phyloP scores from a whole-genome alignment of 2,113 vertebrate species.

The Heteronetta atricapilla region DNA sequence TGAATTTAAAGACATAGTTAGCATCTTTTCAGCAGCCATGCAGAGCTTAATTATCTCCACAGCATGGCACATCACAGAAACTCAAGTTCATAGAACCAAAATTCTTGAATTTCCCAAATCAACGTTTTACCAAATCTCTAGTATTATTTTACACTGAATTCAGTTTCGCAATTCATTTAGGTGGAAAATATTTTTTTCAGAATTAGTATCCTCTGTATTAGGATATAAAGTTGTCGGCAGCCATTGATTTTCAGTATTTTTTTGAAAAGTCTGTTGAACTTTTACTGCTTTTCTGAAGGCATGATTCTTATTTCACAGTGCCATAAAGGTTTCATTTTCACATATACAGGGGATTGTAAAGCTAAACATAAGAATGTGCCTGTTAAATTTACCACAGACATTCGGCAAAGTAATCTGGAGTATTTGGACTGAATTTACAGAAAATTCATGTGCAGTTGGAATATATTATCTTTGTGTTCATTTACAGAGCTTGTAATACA shows the following conservation, averaged over 20 bases:
- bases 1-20: background rate
- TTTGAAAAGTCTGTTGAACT: background rate
- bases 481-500: background rate
- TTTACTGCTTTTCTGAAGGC: slow-evolving; percentile 2
- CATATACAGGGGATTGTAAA: background rate
- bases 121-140: background rate
- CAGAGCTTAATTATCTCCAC: background rate
- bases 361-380: background rate
- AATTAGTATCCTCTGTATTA: background rate
- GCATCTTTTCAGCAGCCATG: background rate
- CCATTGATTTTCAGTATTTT: background rate
- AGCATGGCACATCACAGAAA: background rate
- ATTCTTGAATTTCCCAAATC: background rate
- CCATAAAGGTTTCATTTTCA: slow-evolving; percentile 8
- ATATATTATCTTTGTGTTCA: background rate
- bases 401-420: background rate
- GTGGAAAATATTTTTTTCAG: background rate
- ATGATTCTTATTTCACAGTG: background rate
- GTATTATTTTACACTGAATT: background rate
- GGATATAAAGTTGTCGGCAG: background rate
- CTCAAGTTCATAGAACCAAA: background rate
- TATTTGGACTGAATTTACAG: background rate
- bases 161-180: background rate
- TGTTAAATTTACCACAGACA: background rate
- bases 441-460: background rate